Evolutionary conservation across 2,888 invertebrate genomes (phyloP), one percentile per base, ranked within the genome.

Genomic region (Coleophora flavipennella): DNA sequence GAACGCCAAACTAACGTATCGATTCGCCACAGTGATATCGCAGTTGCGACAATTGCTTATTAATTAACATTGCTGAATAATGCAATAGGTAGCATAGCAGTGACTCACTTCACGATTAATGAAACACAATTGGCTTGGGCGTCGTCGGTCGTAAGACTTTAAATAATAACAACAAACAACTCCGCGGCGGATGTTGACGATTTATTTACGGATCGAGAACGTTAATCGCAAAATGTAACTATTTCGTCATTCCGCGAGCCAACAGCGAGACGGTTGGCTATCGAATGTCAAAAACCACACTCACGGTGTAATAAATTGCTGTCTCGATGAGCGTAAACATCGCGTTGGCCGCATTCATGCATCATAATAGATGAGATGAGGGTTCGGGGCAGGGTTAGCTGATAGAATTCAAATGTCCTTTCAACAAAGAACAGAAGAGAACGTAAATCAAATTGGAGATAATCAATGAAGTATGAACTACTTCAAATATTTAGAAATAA

Each of bases 351-450:
- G 77, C 81, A 80, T 81, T 83, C 81, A 80, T 81, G 78, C 80
- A 83, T 83, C 80, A 83, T 78, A n/a, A n/a, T n/a, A n/a, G n/a
- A n/a, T n/a, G n/a, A 81, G 80, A 83, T 83, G 81, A 77, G 78
- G 75, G 77, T 73, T 70, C 62, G 67, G 53, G 72, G 65, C 72
- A 64, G 72, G 20, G 20, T 6, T 20, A 20, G 3, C 20, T 20
- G 20, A 20, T 20, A 20, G 20, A 20, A 20, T 20, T 20, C 6
- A 20, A 20, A 20, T 6, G 3, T 20, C n/a, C n/a, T n/a, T n/a
- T n/a, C n/a, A n/a, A n/a, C n/a, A n/a, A n/a, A n/a, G n/a, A n/a
- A n/a, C n/a, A n/a, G n/a, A n/a, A n/a, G n/a, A n/a, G n/a, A n/a
- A n/a, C n/a, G n/a, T n/a, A n/a, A n/a, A n/a, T n/a, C n/a, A n/a